phyloP scores from a whole-genome alignment of 2,113 vertebrate genomes.

The Mustela nigripes region DNA sequence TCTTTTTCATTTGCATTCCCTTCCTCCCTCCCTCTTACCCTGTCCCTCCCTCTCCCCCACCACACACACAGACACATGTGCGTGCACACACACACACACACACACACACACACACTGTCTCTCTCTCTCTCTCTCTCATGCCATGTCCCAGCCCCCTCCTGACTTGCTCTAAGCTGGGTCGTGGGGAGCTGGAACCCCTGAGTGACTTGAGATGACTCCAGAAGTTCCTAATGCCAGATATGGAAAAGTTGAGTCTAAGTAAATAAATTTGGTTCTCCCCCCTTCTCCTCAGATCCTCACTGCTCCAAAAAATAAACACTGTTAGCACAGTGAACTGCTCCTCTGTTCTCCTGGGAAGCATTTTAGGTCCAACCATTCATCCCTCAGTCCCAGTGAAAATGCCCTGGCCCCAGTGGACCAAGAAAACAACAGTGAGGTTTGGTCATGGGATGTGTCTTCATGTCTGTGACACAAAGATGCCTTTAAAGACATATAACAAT shows the following conservation, averaged over 20 bases:
- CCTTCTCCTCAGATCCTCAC: constrained; percentile 17
- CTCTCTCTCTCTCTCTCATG: neutral
- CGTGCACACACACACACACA: neutral
- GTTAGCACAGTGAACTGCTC: neutral
- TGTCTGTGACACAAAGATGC: neutral
- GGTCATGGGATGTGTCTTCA: neutral
- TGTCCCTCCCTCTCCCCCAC: neutral
- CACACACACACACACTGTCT: no score
- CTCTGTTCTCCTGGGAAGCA: neutral
- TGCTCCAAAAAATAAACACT: constrained; percentile 69
- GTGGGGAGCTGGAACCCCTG: constrained; percentile 49
- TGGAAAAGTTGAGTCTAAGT: constrained; percentile 75
- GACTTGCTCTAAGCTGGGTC: constrained; percentile 16
- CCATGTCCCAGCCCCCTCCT: neutral
- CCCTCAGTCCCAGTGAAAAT: neutral
- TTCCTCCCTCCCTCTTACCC: neutral
- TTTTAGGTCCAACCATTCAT: neutral
- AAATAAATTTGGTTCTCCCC: constrained; percentile 64
- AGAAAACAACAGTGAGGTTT: neutral
- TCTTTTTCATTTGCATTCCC: neutral
- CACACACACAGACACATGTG: neutral
- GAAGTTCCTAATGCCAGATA: constrained; percentile 68
- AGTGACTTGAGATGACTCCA: constrained; percentile 69
- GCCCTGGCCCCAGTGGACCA: neutral
- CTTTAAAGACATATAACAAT: neutral